phyloP scores from a whole-genome alignment of 2,888 invertebrate genomes.

The Pseudolycoriella hygida region DNA sequence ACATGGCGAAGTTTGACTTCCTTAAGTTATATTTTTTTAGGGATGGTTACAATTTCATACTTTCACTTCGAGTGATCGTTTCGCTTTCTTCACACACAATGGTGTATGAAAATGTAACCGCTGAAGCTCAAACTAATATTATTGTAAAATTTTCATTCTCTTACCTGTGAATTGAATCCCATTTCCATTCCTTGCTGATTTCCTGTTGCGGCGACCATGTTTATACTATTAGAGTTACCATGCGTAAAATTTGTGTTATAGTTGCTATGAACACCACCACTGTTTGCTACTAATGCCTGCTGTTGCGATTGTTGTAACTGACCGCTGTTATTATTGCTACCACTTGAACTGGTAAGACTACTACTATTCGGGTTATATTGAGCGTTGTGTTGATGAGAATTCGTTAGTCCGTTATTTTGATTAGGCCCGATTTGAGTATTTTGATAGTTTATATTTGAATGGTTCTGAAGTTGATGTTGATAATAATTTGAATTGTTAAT shows the following conservation, averaged over 20 bases:
- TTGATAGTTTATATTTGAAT: constrained; percentile 4
- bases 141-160: constrained; percentile 2
- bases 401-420: background rate
- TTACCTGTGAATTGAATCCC: constrained; percentile 28
- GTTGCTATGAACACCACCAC: constrained; percentile 10
- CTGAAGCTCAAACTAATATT: too few relatives aligned
- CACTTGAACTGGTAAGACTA: constrained; percentile 1
- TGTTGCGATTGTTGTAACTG: constrained; percentile 12
- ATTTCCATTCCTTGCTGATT: constrained; percentile 25
- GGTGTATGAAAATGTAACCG: too few relatives aligned
- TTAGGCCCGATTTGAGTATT: constrained; percentile 2
- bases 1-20: too few relatives aligned
- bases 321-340: constrained; percentile 1
- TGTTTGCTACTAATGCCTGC: constrained; percentile 1
- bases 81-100: too few relatives aligned
- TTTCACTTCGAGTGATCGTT: too few relatives aligned
- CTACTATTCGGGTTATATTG: constrained; percentile 1
- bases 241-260: background rate
- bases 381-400: constrained; percentile 4
- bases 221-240: constrained; percentile 8
- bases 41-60: too few relatives aligned
- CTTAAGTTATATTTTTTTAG: too few relatives aligned
- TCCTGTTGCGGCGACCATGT: constrained; percentile 26
- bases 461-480: constrained; percentile 13
- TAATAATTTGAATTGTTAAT: constrained; percentile 10